phyloP scores from a whole-genome alignment of 2,797 vertebrate genomes.

The Syncerus caffer region DNA sequence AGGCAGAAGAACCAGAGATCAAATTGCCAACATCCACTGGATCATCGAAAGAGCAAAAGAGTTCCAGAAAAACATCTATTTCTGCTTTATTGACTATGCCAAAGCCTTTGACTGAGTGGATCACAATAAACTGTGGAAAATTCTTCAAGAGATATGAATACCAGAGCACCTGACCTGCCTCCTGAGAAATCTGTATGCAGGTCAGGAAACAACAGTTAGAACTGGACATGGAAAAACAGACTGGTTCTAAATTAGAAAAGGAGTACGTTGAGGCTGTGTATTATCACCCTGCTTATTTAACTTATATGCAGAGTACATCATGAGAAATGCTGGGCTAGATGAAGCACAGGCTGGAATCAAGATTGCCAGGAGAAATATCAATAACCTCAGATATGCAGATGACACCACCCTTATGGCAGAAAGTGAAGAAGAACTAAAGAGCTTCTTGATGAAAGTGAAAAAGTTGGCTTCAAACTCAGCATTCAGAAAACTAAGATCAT shows the following conservation, averaged over 20 bases:
- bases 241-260: background rate
- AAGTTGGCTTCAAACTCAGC: too few species aligned
- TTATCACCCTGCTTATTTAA: background rate
- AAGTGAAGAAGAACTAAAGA: background rate
- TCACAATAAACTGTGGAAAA: background rate
- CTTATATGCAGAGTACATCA: background rate
- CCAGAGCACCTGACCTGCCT: background rate
- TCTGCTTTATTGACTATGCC: background rate
- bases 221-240: background rate
- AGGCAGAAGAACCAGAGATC: background rate
- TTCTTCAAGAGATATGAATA: background rate
- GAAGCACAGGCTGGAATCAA: background rate
- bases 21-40: background rate
- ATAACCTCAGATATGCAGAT: background rate
- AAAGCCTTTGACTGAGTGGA: background rate
- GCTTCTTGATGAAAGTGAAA: too few species aligned
- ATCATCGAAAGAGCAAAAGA: background rate
- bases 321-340: fast-evolving
- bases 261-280: background rate
- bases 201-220: background rate
- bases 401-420: background rate
- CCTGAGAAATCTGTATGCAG: background rate
- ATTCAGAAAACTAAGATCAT: background rate
- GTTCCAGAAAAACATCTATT: background rate
- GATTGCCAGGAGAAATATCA: background rate